Conservation (phyloP, 2,888 invertebrate genomes). For the Caenorhabditis sulstoni region DNA sequence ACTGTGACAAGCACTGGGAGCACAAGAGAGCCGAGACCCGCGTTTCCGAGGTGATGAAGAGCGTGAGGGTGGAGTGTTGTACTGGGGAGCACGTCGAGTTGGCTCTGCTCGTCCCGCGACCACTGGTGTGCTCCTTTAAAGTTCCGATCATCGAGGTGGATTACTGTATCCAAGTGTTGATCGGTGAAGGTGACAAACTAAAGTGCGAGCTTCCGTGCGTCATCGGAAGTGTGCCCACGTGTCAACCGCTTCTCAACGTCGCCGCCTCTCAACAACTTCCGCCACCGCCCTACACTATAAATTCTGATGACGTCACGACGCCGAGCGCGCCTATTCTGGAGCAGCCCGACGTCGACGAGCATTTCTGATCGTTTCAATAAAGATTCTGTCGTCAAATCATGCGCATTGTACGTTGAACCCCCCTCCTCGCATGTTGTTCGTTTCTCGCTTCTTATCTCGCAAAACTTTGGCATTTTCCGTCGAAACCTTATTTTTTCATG, state of each 20-base stretch:
- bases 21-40: slow-evolving; percentile 16
- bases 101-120: slow-evolving; percentile 18
- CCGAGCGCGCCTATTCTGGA: too few species aligned
- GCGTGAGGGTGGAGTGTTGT: slow-evolving; percentile 24
- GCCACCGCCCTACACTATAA: too few species aligned
- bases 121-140: slow-evolving; percentile 1
- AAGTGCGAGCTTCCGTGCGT: slow-evolving; percentile 21
- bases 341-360: too few species aligned
- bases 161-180: background rate
- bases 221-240: slow-evolving; percentile 21
- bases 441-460: too few species aligned
- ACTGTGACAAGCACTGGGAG: slow-evolving; percentile 37
- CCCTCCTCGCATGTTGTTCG: too few species aligned
- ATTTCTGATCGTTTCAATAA: too few species aligned
- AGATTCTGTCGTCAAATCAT: too few species aligned
- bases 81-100: background rate
- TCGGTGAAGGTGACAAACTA: slow-evolving; percentile 15
- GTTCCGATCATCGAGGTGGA: slow-evolving; percentile 27
- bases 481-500: too few species aligned
- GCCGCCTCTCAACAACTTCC: too few species aligned
- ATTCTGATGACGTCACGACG: too few species aligned
- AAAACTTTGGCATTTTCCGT: too few species aligned
- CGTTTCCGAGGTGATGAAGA: slow-evolving; percentile 12
- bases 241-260: background rate
- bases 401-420: too few species aligned